Conservation (phyloP, 2,113 vertebrate species). For the Nannobrachium achirus region DNA sequence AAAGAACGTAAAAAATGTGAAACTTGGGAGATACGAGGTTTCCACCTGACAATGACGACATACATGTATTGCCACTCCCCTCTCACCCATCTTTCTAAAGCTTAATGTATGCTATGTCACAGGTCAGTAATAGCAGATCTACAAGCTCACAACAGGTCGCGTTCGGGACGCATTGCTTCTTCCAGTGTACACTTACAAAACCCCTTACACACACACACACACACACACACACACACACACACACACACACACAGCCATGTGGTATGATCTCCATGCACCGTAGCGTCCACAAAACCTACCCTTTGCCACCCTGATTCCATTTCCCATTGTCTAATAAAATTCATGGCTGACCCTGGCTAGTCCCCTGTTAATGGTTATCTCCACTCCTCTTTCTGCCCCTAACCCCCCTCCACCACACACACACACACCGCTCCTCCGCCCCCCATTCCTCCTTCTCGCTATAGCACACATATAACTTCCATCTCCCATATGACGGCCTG, state of each 20-base stretch:
- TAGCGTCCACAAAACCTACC: constrained; percentile 3
- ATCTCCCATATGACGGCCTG: constrained; percentile 21
- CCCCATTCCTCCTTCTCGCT: neutral
- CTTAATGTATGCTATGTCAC: too few species aligned
- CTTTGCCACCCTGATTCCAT: constrained; percentile 42
- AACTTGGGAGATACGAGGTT: too few species aligned
- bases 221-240: constrained; percentile 16
- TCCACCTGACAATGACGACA: too few species aligned
- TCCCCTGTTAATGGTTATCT: constrained; percentile 54
- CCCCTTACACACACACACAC: neutral
- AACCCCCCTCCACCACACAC: constrained; percentile 4
- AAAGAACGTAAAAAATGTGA: too few species aligned
- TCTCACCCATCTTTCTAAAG: too few species aligned
- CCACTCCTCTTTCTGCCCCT: constrained; percentile 16
- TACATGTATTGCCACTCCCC: too few species aligned
- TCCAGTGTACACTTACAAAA: too few species aligned
- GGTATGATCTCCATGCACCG: neutral
- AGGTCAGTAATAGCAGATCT: too few species aligned
- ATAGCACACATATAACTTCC: neutral
- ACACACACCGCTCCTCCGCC: neutral
- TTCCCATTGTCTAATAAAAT: constrained; percentile 61
- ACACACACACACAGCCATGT: neutral
- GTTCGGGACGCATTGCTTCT: too few species aligned
- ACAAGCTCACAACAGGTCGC: too few species aligned
- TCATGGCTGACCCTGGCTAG: constrained; percentile 37